phyloP scores from a whole-genome alignment of 1,140 invertebrate genomes.

The Zaprionus davidi region DNA sequence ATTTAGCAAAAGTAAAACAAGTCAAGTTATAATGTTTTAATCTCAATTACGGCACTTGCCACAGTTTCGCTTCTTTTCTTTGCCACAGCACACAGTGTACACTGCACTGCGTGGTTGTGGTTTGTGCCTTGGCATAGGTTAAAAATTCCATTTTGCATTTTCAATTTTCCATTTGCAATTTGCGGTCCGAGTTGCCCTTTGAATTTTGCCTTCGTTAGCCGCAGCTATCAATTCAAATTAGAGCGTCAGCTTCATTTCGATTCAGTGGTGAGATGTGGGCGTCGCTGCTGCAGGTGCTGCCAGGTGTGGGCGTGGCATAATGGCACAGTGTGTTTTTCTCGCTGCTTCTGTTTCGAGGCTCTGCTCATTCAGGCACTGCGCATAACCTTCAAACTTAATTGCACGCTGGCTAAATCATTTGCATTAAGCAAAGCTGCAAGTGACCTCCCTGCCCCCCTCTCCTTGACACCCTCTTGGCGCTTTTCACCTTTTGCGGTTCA shows the following conservation, averaged over 20 bases:
- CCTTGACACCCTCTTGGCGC: constrained; percentile 30
- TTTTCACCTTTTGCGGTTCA: constrained; percentile 76
- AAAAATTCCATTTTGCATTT: constrained; percentile 74
- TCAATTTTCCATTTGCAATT: constrained; percentile 68
- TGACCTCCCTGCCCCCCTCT: not conserved
- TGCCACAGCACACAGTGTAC: constrained; percentile 20
- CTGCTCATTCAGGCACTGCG: constrained; percentile 23
- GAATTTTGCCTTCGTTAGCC: constrained; percentile 73
- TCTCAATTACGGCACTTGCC: constrained; percentile 81
- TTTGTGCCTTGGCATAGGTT: constrained; percentile 74
- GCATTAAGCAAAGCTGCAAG: constrained; percentile 66
- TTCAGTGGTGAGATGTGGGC: constrained; percentile 47
- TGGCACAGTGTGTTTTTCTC: not conserved
- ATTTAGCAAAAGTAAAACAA: constrained; percentile 82
- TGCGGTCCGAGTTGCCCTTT: constrained; percentile 63
- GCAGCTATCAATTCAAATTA: constrained; percentile 80
- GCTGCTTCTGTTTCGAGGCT: not conserved
- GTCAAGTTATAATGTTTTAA: constrained; percentile 83
- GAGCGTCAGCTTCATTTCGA: constrained; percentile 69
- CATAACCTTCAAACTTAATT: constrained; percentile 79
- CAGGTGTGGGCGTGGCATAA: not conserved
- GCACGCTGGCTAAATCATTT: constrained; percentile 75
- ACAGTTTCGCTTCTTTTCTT: constrained; percentile 49
- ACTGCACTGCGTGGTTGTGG: constrained; percentile 6
- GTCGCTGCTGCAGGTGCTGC: too few species aligned